Conservation (phyloP, 2,113 vertebrate genomes). For the Xiphias gladius region DNA sequence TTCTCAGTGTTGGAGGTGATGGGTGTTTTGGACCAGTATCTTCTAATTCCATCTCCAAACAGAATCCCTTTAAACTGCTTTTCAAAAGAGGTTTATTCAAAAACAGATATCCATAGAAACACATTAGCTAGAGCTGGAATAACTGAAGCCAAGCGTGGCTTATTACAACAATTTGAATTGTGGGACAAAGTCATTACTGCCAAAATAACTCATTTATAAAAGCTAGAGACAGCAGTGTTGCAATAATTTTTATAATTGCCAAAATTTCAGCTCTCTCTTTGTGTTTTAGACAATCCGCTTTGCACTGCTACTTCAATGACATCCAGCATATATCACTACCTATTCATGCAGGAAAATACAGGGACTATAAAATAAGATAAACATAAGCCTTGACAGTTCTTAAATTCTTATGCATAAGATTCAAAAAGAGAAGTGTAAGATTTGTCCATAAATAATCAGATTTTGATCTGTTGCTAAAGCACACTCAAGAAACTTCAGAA, state of each 20-base stretch:
- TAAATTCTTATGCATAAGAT: neutral
- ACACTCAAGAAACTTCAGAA: neutral
- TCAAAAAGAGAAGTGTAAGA: neutral
- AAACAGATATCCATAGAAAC: slow-evolving; percentile 32
- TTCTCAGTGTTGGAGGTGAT: neutral
- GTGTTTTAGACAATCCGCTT: neutral
- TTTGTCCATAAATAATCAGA: neutral
- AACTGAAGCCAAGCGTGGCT: slow-evolving; percentile 10
- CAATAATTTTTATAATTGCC: neutral
- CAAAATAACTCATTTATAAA: slow-evolving; percentile 28
- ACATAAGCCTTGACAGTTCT: neutral
- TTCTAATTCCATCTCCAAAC: slow-evolving; percentile 10
- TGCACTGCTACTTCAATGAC: neutral
- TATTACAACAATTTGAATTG: slow-evolving; percentile 12
- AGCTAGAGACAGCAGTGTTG: neutral
- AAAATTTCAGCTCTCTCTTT: neutral
- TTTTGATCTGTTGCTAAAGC: neutral
- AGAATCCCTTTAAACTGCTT: slow-evolving; percentile 30
- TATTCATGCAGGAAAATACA: neutral
- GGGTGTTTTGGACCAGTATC: slow-evolving; percentile 8
- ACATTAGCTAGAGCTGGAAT: slow-evolving; percentile 31
- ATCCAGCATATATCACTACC: neutral
- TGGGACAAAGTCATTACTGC: neutral
- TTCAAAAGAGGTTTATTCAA: slow-evolving; percentile 50
- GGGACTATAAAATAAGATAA: neutral